Evolutionary conservation across 2,888 invertebrate genomes (phyloP), one percentile per base, ranked within the genome.

Genomic region (Pocota personata): DNA sequence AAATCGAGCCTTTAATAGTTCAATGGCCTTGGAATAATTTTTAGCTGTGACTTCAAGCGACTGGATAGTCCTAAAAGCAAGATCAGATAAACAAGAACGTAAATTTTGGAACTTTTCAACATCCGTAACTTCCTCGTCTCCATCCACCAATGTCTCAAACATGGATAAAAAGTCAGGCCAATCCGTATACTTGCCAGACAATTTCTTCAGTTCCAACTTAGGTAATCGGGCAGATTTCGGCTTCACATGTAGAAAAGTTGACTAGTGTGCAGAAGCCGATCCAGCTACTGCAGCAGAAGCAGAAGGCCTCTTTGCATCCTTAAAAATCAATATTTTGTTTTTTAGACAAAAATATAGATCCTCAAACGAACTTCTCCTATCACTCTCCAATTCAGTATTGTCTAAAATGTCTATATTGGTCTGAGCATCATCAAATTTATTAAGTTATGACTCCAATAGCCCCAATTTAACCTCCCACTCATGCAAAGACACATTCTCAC

Each of bases 21-120:
- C 32, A 5, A 67, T 19, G 12, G 52, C 50, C n/a, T 35, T 48
- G n/a, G 21, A 7, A 32, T 72, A 58, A 14, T 57, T 57, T 12
- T 46, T 10, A 16, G 16, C 32, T 21, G 55, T 71, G 10, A 55
- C 37, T 10, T 57, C 57, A 7, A 71, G 24, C 1, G 57, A 37
- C 37, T n/a, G 21, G 7, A 64, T 37, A 6, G 16, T 32, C 0
- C 48, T 24, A 24, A 24, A 24, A 24, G 24, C 24, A 24, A 62
- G 21, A 14, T 40, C 40, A 21, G 62, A 37, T 62, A 43, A 62
- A 62, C 62, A 24, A 6, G 24, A 62, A 24, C 62, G 40, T 14
- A 43, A 40, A 14, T 43, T 40, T 12, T 62, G 67, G 21, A 67
- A 52, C 35, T 35, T 67, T 67, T 67, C 67, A 35, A 67, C 50